Percentiles rank a stretch among this genome's conserved stretches.
Conservation (phyloP, 2,888 invertebrate species). For the Pterostichus madidus region DNA sequence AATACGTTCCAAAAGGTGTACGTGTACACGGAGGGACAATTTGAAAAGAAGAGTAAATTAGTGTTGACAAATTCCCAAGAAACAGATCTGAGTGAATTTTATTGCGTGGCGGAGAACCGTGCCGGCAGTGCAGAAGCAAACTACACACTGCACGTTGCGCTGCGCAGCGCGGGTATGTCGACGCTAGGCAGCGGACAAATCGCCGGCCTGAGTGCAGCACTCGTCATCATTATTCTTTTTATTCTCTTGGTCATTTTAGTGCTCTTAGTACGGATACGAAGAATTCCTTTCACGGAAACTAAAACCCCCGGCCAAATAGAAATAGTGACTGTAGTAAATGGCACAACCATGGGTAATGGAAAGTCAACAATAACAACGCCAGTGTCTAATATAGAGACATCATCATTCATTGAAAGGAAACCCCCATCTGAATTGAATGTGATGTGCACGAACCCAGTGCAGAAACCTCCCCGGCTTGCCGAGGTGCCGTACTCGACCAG, state of each 20-base stretch:
- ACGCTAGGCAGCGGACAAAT: constrained; percentile 91
- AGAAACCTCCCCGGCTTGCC: constrained; percentile 85
- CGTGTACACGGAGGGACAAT: constrained; percentile 87
- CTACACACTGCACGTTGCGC: constrained; percentile 90
- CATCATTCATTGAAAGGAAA: constrained; percentile 76
- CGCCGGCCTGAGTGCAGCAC: constrained; percentile 89
- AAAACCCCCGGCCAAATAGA: constrained; percentile 88
- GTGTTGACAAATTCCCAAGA: constrained; percentile 91
- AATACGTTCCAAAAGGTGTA: constrained; percentile 88
- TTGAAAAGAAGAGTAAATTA: constrained; percentile 87
- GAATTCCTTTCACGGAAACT: constrained; percentile 86
- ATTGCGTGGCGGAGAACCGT: constrained; percentile 93
- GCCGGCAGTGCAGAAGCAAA: constrained; percentile 94
- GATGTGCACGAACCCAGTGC: constrained; percentile 81
- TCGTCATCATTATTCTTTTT: constrained; percentile 88
- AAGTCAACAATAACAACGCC: constrained; percentile 78
- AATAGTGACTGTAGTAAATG: constrained; percentile 82
- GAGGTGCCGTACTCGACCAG: constrained; percentile 85
- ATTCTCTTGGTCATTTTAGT: constrained; percentile 87
- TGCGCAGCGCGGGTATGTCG: constrained; percentile 88
- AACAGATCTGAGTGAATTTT: constrained; percentile 90
- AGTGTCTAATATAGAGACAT: constrained; percentile 79
- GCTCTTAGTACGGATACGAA: constrained; percentile 85
- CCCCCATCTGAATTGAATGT: constrained; percentile 76
- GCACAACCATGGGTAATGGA: constrained; percentile 78